phyloP scores from a whole-genome alignment of 2,113 vertebrate species.

The Xenopus laevis region DNA sequence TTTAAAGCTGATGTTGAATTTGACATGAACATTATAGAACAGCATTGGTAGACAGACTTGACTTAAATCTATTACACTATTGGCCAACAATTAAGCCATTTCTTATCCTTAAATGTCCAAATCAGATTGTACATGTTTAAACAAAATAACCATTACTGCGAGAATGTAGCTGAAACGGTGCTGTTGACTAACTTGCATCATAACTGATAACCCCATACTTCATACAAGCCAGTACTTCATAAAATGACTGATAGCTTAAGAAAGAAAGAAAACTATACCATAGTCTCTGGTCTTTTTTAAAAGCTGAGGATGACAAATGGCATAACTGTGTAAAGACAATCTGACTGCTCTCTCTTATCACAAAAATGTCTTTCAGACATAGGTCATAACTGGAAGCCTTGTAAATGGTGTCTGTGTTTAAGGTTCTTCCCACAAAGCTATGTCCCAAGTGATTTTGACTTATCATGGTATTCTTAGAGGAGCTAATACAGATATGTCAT shows the following conservation, averaged over 20 bases:
- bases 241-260: constrained; percentile 50
- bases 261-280: constrained; percentile 64
- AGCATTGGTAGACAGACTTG: too few species aligned
- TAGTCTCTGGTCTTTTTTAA: constrained; percentile 68
- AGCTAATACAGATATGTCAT: constrained; percentile 74
- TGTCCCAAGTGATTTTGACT: constrained; percentile 66
- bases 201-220: constrained; percentile 67
- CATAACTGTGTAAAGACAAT: constrained; percentile 75
- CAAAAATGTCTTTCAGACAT: constrained; percentile 76
- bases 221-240: constrained; percentile 50
- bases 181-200: constrained; percentile 65
- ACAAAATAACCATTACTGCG: too few species aligned
- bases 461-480: constrained; percentile 73
- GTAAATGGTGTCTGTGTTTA: constrained; percentile 75
- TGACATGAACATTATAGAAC: too few species aligned
- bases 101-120: too few species aligned
- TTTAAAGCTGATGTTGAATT: too few species aligned
- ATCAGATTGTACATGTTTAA: too few species aligned
- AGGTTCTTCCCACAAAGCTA: constrained; percentile 72
- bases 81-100: too few species aligned
- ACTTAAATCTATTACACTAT: too few species aligned
- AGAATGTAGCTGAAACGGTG: too few species aligned
- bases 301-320: constrained; percentile 73
- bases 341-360: constrained; percentile 80
- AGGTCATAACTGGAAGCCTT: constrained; percentile 79